Evolutionary conservation across 2,888 invertebrate genomes (phyloP), one percentile per base, ranked within the genome.

Genomic region (Epiblema foenella): DNA sequence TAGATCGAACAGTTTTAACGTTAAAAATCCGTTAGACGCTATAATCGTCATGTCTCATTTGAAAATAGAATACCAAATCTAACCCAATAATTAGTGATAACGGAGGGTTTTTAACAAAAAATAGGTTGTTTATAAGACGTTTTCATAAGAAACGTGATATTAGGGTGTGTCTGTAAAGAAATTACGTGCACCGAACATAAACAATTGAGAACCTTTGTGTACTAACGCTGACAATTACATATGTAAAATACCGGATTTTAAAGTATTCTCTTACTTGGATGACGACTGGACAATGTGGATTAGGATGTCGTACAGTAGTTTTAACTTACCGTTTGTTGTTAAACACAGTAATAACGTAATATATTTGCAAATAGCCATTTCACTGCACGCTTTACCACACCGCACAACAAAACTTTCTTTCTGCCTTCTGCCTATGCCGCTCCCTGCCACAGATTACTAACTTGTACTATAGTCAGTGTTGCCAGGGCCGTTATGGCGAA

Each of bases 261-360:
- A 39, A 39, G 42, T 57, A 11, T 56, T 17, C 8, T 57, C 49
- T 24, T 10, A 20, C 39, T 33, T 29, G n/a, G 17, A 18, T 51
- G 17, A 17, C 8, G 9, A 33, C 29, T 63, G 24, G 56, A 57
- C 46, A 5, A 51, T 11, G 18, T 33, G 64, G 3, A 54, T 51
- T 52, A 63, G 49, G 24, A 52, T 12, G 54, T 66, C 8, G 11
- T 17, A 64, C n/a, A 33, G 39, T 15, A 69, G 29, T 63, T 75
- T 79, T 79, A 62, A 86, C 90, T 89, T 74, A 91, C 90, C 89
- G 69, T 77, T 73, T 29, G 80, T 68, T 46, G 77, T 66, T 67
- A 85, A 75, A 78, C 81, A 84, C 67, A 86, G 69, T 68, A 88
- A 57, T 70, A 87, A 59, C 60, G 80, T 51, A 57, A 85, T 79